Percentiles rank a stretch among this genome's conserved stretches.
These are phyloP conservation scores for Pyrrhia umbra DNA, from an alignment of 2,888 invertebrate genomes.

Conservation along the genomic window DNA sequence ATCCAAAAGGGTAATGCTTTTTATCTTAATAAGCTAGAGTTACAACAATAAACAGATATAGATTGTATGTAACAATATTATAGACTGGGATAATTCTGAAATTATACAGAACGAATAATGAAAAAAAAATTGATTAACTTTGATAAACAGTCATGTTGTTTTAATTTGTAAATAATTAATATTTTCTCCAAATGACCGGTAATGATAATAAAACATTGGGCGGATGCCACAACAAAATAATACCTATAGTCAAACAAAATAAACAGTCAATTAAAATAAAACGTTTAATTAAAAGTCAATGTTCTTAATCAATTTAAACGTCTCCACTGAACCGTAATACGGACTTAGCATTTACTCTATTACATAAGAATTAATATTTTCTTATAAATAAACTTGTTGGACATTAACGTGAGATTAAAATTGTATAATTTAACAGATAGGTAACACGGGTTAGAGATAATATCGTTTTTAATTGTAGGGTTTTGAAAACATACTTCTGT, in stretches of 20 bases:
- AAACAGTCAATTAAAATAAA: slow-evolving; percentile 28
- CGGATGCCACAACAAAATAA: not conserved
- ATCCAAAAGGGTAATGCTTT: no score
- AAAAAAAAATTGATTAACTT: no score
- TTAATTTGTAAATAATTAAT: not conserved
- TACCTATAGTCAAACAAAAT: slow-evolving; percentile 18
- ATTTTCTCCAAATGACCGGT: not conserved
- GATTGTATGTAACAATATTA: no score
- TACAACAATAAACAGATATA: no score
- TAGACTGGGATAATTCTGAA: no score
- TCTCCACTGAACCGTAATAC: slow-evolving; percentile 25
- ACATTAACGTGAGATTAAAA: slow-evolving; percentile 47
- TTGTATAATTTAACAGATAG: slow-evolving; percentile 65
- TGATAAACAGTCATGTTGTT: no score
- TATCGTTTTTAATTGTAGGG: slow-evolving; percentile 66
- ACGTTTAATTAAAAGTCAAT: slow-evolving; percentile 17
- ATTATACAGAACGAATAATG: no score
- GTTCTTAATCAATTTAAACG: slow-evolving; percentile 44
- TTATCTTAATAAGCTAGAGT: no score
- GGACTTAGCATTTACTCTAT: slow-evolving; percentile 25
- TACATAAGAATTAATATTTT: slow-evolving; percentile 49
- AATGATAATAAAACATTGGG: slow-evolving; percentile 4
- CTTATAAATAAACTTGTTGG: slow-evolving; percentile 51
- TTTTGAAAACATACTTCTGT: slow-evolving; percentile 54
- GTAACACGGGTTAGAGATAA: slow-evolving; percentile 64